Evolutionary conservation across 2,113 vertebrate species (phyloP).

Genomic region (mouse (Mus musculus)): GRCm39 chr1:191363001-191363500

Average conservation of each 20-base stretch:
- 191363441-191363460: background rate
- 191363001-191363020: too few relatives aligned
- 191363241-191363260: background rate
- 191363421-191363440: too few relatives aligned
- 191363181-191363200: background rate
- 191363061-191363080: background rate
- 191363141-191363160: background rate
- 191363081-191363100: background rate
- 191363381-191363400: background rate
- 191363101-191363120: background rate
- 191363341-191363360: too few relatives aligned
- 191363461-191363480: background rate
- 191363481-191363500: too few relatives aligned
- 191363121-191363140: background rate
- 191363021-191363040: background rate
- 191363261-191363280: background rate
- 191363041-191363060: background rate
- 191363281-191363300: background rate
- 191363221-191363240: background rate
- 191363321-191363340: background rate
- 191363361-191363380: background rate
- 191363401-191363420: too few relatives aligned
- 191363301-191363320: too few relatives aligned
- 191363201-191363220: background rate
- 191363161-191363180: fast-evolving